Conservation (phyloP, 2,797 vertebrate genomes). For the Coluber constrictor region DNA sequence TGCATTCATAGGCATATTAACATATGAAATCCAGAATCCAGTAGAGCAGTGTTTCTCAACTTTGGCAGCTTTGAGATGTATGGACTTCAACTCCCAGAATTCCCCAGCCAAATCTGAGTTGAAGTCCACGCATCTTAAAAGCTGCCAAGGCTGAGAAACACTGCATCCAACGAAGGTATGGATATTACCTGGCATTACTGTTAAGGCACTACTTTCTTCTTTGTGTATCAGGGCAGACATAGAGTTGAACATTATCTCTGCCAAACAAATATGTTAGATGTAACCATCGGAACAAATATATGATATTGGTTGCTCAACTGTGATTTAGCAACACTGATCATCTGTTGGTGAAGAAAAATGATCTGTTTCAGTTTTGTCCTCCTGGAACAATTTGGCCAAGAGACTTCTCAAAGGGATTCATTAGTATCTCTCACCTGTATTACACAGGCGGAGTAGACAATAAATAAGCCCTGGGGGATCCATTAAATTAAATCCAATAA, state of each 20-base stretch:
- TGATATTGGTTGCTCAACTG: neutral
- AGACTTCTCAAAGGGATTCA: slow-evolving; percentile 30
- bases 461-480: slow-evolving; percentile 27
- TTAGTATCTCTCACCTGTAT: slow-evolving; percentile 32
- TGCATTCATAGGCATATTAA: neutral
- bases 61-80: neutral
- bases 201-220: neutral
- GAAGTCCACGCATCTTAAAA: neutral
- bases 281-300: neutral
- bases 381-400: slow-evolving; percentile 4
- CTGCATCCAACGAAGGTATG: neutral
- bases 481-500: slow-evolving; percentile 37
- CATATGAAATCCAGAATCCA: neutral
- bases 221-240: neutral
- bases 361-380: slow-evolving; percentile 21
- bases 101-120: neutral
- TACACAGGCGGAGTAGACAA: neutral
- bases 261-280: neutral
- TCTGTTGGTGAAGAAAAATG: slow-evolving; percentile 1
- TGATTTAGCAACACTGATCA: neutral
- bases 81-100: neutral
- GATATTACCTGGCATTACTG: neutral
- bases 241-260: neutral
- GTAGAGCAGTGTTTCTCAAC: neutral
- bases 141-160: neutral